Conservation (phyloP, 2,888 invertebrate genomes). For the Zygaena filipendulae region DNA sequence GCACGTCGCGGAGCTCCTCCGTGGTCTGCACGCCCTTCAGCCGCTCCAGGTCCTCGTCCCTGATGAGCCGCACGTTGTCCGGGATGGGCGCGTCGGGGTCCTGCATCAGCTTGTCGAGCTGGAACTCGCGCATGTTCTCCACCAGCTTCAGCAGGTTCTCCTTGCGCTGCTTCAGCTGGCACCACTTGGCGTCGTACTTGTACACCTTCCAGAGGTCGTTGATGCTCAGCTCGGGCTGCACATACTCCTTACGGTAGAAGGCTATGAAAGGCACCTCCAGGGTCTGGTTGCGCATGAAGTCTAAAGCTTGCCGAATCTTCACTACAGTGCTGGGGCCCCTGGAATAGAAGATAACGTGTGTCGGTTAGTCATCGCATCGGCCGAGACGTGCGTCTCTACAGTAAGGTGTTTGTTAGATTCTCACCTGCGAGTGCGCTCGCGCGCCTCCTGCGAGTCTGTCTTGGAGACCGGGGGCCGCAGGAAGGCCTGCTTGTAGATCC, state of each 20-base stretch:
- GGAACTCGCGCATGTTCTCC: conserved; percentile 93
- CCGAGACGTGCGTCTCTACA: too few species aligned
- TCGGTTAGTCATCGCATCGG: background rate
- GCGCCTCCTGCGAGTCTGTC: conserved; percentile 71
- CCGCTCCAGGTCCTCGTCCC: conserved; percentile 86
- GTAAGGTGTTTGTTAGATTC: background rate
- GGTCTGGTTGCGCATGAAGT: conserved; percentile 95
- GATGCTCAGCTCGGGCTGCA: conserved; percentile 92
- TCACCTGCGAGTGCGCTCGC: conserved; percentile 49
- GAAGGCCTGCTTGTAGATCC: conserved; percentile 97
- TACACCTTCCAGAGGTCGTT: conserved; percentile 99
- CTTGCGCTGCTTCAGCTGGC: conserved; percentile 87
- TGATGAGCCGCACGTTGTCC: conserved; percentile 83
- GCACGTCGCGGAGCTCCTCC: conserved; percentile 94
- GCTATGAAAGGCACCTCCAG: conserved; percentile 98
- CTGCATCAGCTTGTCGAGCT: conserved; percentile 83
- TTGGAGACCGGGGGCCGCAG: conserved; percentile 83
- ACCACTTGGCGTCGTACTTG: conserved; percentile 95
- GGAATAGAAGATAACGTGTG: conserved; percentile 5
- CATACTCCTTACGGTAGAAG: conserved; percentile 98
- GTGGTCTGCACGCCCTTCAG: conserved; percentile 81
- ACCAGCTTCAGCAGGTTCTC: conserved; percentile 83
- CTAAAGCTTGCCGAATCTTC: conserved; percentile 94
- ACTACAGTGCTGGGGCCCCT: conserved; percentile 76
- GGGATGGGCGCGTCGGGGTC: conserved; percentile 87